Conservation (phyloP, 2,888 invertebrate species). For the Pediacus dermestoides region DNA sequence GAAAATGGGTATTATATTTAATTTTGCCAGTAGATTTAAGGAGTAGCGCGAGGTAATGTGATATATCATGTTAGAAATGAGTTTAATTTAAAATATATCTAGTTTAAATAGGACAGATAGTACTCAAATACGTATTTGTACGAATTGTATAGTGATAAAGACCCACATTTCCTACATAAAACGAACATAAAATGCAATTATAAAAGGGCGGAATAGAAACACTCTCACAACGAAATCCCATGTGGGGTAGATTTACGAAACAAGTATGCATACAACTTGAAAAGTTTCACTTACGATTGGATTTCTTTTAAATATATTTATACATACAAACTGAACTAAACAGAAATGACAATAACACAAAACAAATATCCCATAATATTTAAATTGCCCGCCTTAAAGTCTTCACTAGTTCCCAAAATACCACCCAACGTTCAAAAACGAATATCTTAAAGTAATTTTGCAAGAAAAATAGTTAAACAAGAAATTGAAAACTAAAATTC, state of each 20-base stretch:
- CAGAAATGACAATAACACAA: too few species aligned
- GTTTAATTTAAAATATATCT: slow-evolving; percentile 5
- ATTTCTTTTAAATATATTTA: slow-evolving; percentile 23
- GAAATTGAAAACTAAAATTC: too few species aligned
- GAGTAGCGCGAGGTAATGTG: background rate
- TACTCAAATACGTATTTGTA: slow-evolving; percentile 16
- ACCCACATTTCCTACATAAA: slow-evolving; percentile 20
- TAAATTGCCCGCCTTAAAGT: too few species aligned
- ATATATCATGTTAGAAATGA: slow-evolving; percentile 4
- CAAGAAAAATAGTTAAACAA: too few species aligned
- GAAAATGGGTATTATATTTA: slow-evolving; percentile 11
- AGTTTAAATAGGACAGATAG: slow-evolving; percentile 9
- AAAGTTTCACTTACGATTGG: slow-evolving; percentile 18
- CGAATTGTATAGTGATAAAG: slow-evolving; percentile 22
- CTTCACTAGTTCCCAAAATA: too few species aligned
- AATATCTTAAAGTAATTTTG: too few species aligned
- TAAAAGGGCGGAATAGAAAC: slow-evolving; percentile 20
- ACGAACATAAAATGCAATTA: slow-evolving; percentile 22
- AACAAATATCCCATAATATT: too few species aligned
- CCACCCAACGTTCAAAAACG: too few species aligned
- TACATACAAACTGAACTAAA: too few species aligned
- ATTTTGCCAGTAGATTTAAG: slow-evolving; percentile 16
- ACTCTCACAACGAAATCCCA: slow-evolving; percentile 18
- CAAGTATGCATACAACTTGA: slow-evolving; percentile 18
- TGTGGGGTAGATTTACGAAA: slow-evolving; percentile 21